Base-by-base conservation (phyloP, 2,113 vertebrate genomes). In the Carlito syrichta region DNA sequence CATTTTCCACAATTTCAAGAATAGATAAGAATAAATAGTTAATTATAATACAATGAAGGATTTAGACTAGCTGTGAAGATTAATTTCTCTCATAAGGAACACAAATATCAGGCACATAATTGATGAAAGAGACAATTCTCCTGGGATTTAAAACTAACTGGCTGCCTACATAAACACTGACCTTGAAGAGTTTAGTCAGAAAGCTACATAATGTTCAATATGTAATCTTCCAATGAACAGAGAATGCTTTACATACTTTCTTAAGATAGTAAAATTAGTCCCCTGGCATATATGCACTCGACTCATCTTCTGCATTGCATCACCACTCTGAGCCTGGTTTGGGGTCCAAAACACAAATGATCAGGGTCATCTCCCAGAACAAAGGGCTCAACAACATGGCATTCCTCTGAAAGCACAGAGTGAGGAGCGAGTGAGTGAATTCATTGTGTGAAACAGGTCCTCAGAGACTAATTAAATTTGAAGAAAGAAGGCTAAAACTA, bases 111-210 rank as follows among this genome's bases (percentile, higher is more conserved):
- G 48, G 22, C 79, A 95, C 66, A 73, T 87, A 58, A 93, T 16
- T 95, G 79, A 93, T 71, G 45, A 83, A 96, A 95, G 19, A 6
- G 5, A 60, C 66, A 43, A 87, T 79, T 93, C 76, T 87, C 84
- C 63, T 89, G 83, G 68, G 74, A 85, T 92, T 86, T 90, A 62
- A 96, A 91, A 85, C 66, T 45, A 85, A 97, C 91, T 60, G 74
- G 8, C 73, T 93, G 60, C 77, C 43, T 32, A 43, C n/a, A 16
- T 78, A 93, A 82, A 95, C 23, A 83, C 32, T 22, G 58, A 87
- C 54, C 81, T 94, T 77, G 52, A 95, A 81, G 38, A 58, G 9
- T 82, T 86, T 35, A 74, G 48, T 84, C 50, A 85, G 88, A 93
- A 88, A 66, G n/a, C 76, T 88, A 20, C 62, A 23, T 38, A 88